Percentiles rank a stretch among this genome's conserved stretches.
Conservation (phyloP, 1,140 invertebrate species). For the Apis florea region DNA sequence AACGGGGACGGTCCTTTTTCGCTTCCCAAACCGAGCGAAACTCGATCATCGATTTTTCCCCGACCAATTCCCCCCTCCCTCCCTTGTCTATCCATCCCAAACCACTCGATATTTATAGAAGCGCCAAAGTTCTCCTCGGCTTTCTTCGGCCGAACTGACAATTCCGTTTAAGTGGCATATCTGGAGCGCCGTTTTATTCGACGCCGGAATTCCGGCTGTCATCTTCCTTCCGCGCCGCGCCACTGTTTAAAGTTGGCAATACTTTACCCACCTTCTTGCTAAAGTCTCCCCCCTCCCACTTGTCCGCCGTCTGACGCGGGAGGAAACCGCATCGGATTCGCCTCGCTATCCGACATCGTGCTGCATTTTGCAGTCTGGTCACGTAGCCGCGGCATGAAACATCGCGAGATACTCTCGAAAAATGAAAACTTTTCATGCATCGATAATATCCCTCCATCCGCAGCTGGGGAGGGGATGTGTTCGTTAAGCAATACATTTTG, state of each 20-base stretch:
- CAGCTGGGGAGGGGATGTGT: not conserved
- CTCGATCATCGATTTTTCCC: constrained; percentile 15
- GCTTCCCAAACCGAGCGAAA: not conserved
- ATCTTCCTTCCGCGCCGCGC: not conserved
- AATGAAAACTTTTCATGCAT: constrained; percentile 13
- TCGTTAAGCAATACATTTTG: not conserved
- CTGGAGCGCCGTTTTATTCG: constrained; percentile 36
- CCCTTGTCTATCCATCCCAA: rapidly evolving
- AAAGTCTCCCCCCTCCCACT: too few species aligned
- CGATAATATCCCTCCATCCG: not conserved
- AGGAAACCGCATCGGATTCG: not conserved
- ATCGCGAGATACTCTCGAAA: constrained; percentile 6
- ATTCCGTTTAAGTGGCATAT: constrained; percentile 48
- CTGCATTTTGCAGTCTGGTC: not conserved
- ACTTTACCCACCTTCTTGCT: not conserved
- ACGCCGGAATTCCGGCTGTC: constrained; percentile 21
- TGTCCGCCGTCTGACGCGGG: not conserved
- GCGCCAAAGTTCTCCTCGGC: not conserved
- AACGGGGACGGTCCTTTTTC: not conserved
- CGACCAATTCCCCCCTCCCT: too few species aligned
- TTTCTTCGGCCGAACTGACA: constrained; percentile 22
- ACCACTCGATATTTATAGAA: not conserved
- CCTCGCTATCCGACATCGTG: not conserved
- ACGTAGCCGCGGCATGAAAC: constrained; percentile 18
- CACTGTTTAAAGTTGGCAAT: constrained; percentile 21